Conservation (phyloP, 2,797 vertebrate species). For the Sebastolobus altivelis region DNA sequence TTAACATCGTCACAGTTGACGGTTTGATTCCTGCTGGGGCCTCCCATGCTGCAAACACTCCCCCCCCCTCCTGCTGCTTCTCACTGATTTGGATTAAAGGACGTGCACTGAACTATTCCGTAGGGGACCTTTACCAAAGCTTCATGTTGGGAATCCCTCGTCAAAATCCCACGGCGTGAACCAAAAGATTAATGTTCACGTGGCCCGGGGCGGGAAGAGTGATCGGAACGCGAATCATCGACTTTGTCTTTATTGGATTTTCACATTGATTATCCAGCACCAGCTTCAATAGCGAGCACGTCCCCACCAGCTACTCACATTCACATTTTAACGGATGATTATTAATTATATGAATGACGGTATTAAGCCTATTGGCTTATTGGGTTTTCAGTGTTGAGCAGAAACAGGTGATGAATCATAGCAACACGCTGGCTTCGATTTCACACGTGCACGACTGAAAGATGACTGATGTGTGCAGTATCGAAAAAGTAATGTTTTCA, state of each 20-base stretch:
- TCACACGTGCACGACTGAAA: not conserved
- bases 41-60: slow-evolving; percentile 38
- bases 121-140: slow-evolving; percentile 24
- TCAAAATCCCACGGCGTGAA: slow-evolving; percentile 42
- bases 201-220: not conserved
- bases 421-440: not conserved
- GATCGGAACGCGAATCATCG: slow-evolving; percentile 31
- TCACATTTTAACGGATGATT: not conserved
- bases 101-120: not conserved
- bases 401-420: not conserved
- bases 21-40: slow-evolving; percentile 46
- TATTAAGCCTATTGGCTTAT: not conserved
- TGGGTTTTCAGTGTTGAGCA: not conserved
- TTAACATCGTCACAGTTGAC: not conserved
- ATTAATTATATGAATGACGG: not conserved
- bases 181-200: slow-evolving; percentile 27
- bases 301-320: slow-evolving; percentile 11
- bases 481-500: too few species aligned
- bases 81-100: slow-evolving; percentile 25
- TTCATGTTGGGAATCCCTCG: slow-evolving; percentile 11
- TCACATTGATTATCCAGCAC: not conserved
- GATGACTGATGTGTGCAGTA: too few species aligned
- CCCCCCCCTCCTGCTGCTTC: slow-evolving; percentile 9
- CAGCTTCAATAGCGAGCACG: not conserved
- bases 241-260: slow-evolving; percentile 31